A percentile compares a stretch with the other conserved stretches of the same genome.
Evolutionary conservation across 2,113 vertebrate genomes (phyloP).

Genomic region (Chaetura pelagica): DNA sequence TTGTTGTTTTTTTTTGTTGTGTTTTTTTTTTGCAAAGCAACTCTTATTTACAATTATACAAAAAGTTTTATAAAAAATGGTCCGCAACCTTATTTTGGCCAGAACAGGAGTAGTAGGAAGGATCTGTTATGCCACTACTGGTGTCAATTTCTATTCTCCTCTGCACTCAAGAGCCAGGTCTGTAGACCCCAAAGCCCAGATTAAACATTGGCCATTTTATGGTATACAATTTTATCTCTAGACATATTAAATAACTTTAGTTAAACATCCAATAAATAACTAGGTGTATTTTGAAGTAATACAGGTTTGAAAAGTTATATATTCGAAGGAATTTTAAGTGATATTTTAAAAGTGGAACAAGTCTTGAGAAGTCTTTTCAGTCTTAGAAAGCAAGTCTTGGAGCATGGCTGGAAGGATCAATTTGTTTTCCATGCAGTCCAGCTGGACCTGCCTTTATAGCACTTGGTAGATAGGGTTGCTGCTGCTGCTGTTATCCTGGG

Average conservation of each 20-base stretch:
- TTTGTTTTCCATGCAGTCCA: neutral
- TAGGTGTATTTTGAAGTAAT: slow-evolving; percentile 54
- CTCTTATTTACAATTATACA: slow-evolving; percentile 91
- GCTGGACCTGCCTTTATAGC: slow-evolving; percentile 78
- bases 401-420: neutral
- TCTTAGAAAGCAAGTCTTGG: neutral
- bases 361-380: slow-evolving; percentile 4
- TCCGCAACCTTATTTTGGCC: slow-evolving; percentile 82
- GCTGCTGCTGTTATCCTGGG: slow-evolving; percentile 76
- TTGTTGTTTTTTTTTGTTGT: no score
- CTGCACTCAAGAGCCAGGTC: neutral
- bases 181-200: slow-evolving; percentile 34
- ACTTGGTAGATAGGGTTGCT: slow-evolving; percentile 91
- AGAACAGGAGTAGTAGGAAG: slow-evolving; percentile 45
- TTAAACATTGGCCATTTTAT: slow-evolving; percentile 60
- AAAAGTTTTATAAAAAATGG: slow-evolving; percentile 82
- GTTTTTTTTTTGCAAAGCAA: slow-evolving; percentile 78
- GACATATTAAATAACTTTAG: slow-evolving; percentile 59
- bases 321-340: slow-evolving; percentile 63
- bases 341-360: slow-evolving; percentile 52
- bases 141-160: slow-evolving; percentile 3
- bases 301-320: slow-evolving; percentile 38
- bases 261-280: slow-evolving; percentile 71
- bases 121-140: neutral
- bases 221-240: slow-evolving; percentile 23